Base-by-base conservation (phyloP, 2,797 vertebrate genomes). In the Limosa lapponica region DNA sequence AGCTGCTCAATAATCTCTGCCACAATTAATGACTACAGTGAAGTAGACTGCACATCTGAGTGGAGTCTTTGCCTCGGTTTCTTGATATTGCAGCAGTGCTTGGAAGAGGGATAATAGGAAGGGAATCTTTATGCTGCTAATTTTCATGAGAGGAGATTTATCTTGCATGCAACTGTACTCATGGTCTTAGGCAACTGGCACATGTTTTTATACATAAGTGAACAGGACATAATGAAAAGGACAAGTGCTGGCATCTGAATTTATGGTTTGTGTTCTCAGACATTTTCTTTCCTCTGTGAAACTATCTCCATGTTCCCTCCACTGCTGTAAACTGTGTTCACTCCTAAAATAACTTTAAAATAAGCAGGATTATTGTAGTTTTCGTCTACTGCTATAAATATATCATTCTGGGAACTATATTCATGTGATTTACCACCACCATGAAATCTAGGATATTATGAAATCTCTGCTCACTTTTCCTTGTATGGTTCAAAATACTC, bases 261-360 rank as follows among this genome's bases (percentile, higher is more conserved):
- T 75, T 90, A 75, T 44, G 28, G 37, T 81, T 93, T 94, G 30
- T 86, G 44, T 88, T 94, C 85, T 83, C 84, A 92, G 77, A 86
- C 3, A 74, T 79, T 86, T 88, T 86, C 51, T 70, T 81, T 78
- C 62, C 43, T 80, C 73, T 84, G n/a, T 87, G 89, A 78, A 87
- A 93, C 5, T 71, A n/a, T 90, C 23, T 91, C 49, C 49, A 61
- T 83, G 49, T 85, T 93, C 89, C 18, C 36, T 85, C 37, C 27
- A 23, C 49, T 64, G 57, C 16, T 88, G 22, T 92, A 92, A 91
- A 87, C 69, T 81, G 10, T 71, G 64, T 83, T 69, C 24, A n/a
- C 61, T 91, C 69, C 69, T 93, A 92, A 97, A 95, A 95, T 92
- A 96, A 72, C 54, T 87, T 93, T 58, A 34, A 95, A 96, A 91